Base-by-base conservation (phyloP, 1,140 invertebrate genomes). In the Heliconius hewitsoni region DNA sequence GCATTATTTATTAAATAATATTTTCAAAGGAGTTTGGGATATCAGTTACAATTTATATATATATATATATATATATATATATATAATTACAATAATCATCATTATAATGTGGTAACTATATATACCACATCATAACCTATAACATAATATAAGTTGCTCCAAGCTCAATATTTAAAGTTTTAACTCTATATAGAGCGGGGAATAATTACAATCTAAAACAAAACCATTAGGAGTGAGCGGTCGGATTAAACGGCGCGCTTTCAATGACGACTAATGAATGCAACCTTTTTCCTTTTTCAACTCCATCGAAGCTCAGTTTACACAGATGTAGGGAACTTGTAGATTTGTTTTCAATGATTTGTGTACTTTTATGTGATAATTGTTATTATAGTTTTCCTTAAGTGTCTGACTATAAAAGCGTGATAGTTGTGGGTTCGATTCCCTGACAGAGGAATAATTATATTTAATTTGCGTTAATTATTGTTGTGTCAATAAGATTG, bases 181-280 rank as follows among this genome's bases (percentile, higher is more conserved):
- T 3, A 23, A 60, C 27, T 66, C 13, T 66, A 66, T 11, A 66
- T 66, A 66, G 60, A 66, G 60, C 60, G 23, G 23, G 55, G 77
- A 74, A 74, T 79, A 79, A 79, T 82, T 77, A 78, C 42, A 74
- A 82, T 79, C 79, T 86, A 81, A 87, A 89, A 90, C 86, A 82
- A 81, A 85, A 85, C 78, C 60, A 80, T 76, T 73, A 81, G 79
- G 74, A 76, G 27, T 70, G 72, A 75, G 66, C 81, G 84, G 81
- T 82, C 60, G 60, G 60, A 86, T 85, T 85, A 84, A 85, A 87
- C 83, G 78, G 76, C 86, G 84, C 87, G 91, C 90, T 89, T 91
- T 92, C 90, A 92, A 91, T 92, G 87, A 87, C 81, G 84, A 81
- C 88, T 93, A 93, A 93, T 93, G 90, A 92, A 92, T 89, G 84